Evolutionary conservation across 2,797 vertebrate genomes (phyloP).

Genomic region (Gila robusta): DNA sequence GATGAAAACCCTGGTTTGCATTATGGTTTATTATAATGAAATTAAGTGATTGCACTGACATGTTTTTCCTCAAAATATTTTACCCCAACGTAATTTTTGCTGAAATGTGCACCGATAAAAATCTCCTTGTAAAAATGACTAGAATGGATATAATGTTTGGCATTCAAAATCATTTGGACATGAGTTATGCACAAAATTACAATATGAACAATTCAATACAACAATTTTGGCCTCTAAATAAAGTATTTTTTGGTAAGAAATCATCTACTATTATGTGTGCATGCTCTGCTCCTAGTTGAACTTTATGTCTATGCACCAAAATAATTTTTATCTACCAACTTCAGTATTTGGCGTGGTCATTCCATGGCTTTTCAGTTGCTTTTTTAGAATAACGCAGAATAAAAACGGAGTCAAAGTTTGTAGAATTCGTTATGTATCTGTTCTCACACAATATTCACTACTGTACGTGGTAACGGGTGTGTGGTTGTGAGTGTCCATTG

Average conservation of each 20-base stretch:
- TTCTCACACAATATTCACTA: neutral
- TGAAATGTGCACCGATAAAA: neutral
- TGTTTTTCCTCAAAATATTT: neutral
- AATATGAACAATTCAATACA: neutral
- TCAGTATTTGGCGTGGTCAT: neutral
- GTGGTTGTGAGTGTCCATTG: constrained; percentile 30
- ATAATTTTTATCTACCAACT: neutral
- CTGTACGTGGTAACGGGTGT: neutral
- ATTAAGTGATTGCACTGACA: neutral
- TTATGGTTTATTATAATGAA: neutral
- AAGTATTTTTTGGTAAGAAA: neutral
- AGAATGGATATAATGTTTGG: neutral
- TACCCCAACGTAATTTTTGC: too few relatives aligned
- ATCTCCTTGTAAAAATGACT: neutral
- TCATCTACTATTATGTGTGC: neutral
- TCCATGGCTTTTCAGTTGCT: neutral
- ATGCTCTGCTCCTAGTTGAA: neutral
- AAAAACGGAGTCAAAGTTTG: neutral
- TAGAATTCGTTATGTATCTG: neutral
- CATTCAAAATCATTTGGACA: neutral
- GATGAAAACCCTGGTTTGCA: neutral
- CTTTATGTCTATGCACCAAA: neutral
- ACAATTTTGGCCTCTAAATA: neutral
- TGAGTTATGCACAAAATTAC: neutral
- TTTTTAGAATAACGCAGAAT: neutral